Conservation (phyloP, 2,113 vertebrate genomes). For the Elephantulus edwardii region DNA sequence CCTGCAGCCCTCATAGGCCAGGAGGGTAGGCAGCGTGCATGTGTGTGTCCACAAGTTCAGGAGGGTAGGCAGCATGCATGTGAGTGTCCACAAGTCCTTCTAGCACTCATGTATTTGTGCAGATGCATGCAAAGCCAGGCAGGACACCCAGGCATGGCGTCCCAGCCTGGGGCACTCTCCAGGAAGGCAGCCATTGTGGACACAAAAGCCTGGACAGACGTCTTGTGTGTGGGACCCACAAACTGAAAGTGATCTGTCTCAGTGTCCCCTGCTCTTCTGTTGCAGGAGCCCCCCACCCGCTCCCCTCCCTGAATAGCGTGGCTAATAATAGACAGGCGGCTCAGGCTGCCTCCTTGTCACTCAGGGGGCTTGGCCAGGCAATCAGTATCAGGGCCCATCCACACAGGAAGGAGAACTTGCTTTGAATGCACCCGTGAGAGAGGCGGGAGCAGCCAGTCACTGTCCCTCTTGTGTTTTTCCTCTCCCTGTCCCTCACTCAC, state of each 20-base stretch:
- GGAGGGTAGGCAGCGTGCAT: background rate
- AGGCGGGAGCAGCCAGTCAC: background rate
- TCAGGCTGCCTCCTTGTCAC: constrained; percentile 43
- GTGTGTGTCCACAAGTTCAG: background rate
- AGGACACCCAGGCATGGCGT: accelerated
- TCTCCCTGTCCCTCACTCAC: background rate
- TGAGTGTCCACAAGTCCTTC: background rate
- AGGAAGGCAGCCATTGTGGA: background rate
- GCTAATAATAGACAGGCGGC: background rate
- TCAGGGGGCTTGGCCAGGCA: constrained; percentile 49
- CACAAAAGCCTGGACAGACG: background rate
- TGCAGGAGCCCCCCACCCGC: constrained; percentile 6
- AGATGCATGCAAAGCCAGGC: background rate
- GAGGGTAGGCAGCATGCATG: too few species aligned
- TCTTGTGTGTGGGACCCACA: background rate
- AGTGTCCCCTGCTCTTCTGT: background rate
- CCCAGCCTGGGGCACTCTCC: background rate
- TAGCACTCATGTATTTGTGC: background rate
- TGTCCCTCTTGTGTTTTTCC: background rate
- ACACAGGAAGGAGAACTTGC: constrained; percentile 36
- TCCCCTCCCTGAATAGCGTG: background rate
- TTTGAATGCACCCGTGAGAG: background rate
- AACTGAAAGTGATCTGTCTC: background rate
- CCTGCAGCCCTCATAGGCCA: constrained; percentile 29
- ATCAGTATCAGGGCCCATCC: constrained; percentile 45